These are phyloP conservation scores for Okapia johnstoni DNA, from an alignment of 2,113 vertebrate genomes.

Conservation along the genomic window DNA sequence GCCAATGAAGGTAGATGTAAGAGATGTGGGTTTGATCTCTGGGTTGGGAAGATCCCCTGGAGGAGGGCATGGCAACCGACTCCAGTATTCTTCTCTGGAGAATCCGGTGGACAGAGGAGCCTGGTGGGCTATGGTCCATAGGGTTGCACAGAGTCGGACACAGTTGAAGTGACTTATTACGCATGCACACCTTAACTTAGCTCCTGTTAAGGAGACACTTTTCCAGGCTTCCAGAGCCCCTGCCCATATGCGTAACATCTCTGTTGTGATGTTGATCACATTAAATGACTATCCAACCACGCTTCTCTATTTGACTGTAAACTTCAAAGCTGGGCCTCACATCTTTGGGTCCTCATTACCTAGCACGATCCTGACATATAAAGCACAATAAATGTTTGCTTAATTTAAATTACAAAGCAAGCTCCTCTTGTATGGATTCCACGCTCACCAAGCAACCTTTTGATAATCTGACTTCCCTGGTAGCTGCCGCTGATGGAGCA, in stretches of 20 bases:
- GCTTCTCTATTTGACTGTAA: neutral
- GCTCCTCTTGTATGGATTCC: neutral
- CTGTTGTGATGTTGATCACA: neutral
- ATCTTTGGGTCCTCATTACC: neutral
- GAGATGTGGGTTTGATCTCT: neutral
- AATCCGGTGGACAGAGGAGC: neutral
- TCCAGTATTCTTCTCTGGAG: neutral
- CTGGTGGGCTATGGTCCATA: neutral
- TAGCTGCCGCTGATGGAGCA: neutral
- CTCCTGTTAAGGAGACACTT: neutral
- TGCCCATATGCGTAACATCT: neutral
- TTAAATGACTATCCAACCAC: neutral
- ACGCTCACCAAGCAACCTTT: neutral
- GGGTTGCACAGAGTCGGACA: neutral
- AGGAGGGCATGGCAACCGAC: neutral
- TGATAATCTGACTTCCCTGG: neutral
- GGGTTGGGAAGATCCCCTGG: neutral
- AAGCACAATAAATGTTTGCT: neutral
- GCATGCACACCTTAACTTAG: fast-evolving
- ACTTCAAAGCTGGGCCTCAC: neutral
- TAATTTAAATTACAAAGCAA: conserved; percentile 4
- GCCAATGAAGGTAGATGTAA: neutral
- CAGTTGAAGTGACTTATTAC: neutral
- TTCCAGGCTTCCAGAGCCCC: neutral
- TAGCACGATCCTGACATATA: neutral